Conservation (phyloP, 2,797 vertebrate genomes). For the Myripristis jacobus region DNA sequence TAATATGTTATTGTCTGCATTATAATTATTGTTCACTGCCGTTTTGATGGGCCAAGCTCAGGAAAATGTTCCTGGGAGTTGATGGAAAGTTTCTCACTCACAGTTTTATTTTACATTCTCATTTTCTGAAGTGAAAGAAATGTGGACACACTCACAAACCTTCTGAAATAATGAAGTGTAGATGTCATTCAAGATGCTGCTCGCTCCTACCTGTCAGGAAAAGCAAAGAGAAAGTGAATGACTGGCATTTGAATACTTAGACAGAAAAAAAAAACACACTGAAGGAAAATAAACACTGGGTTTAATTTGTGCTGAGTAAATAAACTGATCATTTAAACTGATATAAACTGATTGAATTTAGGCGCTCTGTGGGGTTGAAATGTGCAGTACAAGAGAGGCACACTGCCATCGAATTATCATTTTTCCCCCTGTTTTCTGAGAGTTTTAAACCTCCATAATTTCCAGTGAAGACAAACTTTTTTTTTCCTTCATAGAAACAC, state of each 20-base stretch:
- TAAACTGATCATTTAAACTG: constrained; percentile 12
- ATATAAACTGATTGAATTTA: too few species aligned
- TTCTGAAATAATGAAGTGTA: constrained; percentile 61
- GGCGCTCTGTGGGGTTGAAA: not conserved
- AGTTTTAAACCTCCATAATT: not conserved
- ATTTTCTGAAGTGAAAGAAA: constrained; percentile 17
- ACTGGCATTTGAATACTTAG: constrained; percentile 62
- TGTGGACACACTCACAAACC: constrained; percentile 32
- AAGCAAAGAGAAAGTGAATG: constrained; percentile 52
- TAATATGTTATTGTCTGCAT: not conserved
- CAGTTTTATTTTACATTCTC: constrained; percentile 4
- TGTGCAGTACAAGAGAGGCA: not conserved
- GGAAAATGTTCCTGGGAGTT: constrained; percentile 30
- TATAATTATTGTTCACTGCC: not conserved
- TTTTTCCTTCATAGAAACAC: not conserved
- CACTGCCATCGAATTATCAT: not conserved
- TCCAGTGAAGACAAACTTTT: not conserved
- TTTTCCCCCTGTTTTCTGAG: not conserved
- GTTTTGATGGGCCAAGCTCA: not conserved
- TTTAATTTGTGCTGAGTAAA: constrained; percentile 37
- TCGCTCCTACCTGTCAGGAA: constrained; percentile 61
- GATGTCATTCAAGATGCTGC: constrained; percentile 60
- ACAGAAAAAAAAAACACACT: constrained; percentile 23
- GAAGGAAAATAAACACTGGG: constrained; percentile 3
- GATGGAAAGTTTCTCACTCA: constrained; percentile 23